Base-by-base conservation (phyloP, 1,140 invertebrate genomes). In the Panagrolaimus sp. region DNA sequence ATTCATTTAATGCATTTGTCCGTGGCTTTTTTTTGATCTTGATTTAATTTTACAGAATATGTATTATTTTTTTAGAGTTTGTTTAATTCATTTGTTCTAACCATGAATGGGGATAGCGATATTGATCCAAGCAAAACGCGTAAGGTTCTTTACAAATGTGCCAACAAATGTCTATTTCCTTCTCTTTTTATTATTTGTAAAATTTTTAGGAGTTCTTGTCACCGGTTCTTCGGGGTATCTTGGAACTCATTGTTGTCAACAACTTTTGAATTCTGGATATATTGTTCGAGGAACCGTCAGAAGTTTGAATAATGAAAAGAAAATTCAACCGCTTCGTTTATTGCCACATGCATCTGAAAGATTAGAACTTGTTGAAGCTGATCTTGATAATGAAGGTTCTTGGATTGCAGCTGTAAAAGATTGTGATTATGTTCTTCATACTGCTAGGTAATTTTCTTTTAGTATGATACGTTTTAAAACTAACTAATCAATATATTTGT, bases 211-310 rank as follows among this genome's bases (percentile, higher is more conserved):
- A 68, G 86, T 88, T 46, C 78, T 88, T 44, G 88, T 88, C 14
- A 88, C 88, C 7, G 88, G 88, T 55, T 87, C 86, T 5, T 84
- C 86, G 8, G 88, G 88, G 24, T 88, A 83, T 81, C 84, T 88
- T 47, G 87, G 85, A 38, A 79, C 84, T 21, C 87, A 88, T 73
- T 84, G 88, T 44, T 84, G 87, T 26, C 83, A 87, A 75, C 84
- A 86, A 70, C 77, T 88, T 28, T 83, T 87, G 58, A 83, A 86
- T 68, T 76, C 83, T 26, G 87, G 86, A 0, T 87, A 87, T 73
- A 73, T 77, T 46, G 88, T 88, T 6, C 71, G 87, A 28, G 88
- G 86, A 10, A 87, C 87, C 4, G 86, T 88, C 9, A 73, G 87
- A 15, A 84, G 78, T 67, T 72, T 88, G 21, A 76, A 84, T 43